phyloP scores from a whole-genome alignment of 1,140 invertebrate species.

The Drosophila arizonae region DNA sequence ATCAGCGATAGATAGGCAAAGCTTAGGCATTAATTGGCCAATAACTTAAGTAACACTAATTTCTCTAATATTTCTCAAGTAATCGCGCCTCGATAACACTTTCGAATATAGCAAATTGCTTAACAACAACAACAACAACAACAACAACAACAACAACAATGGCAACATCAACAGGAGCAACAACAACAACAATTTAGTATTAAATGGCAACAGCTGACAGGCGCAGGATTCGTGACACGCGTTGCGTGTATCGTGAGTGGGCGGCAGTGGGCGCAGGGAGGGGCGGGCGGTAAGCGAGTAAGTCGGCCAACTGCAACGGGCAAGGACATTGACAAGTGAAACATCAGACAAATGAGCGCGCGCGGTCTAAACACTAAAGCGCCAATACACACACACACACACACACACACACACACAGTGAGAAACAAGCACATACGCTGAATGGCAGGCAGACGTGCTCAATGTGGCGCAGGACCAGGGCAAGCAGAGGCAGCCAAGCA shows the following conservation, averaged over 20 bases:
- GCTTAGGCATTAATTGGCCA: too few relatives aligned
- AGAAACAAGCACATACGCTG: slow-evolving; percentile 9
- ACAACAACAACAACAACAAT: neutral
- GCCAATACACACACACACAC: slow-evolving; percentile 14
- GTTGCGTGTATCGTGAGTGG: slow-evolving; percentile 9
- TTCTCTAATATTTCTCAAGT: too few relatives aligned
- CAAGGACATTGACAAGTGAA: slow-evolving; percentile 52
- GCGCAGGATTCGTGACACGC: slow-evolving; percentile 5
- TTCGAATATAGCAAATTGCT: neutral
- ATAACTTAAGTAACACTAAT: too few relatives aligned
- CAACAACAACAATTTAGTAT: slow-evolving; percentile 2
- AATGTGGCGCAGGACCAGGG: slow-evolving; percentile 32
- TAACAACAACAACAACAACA: too few relatives aligned
- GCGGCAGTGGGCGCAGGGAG: neutral
- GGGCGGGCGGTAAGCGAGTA: neutral
- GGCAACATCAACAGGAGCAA: slow-evolving; percentile 1
- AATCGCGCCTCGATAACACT: neutral
- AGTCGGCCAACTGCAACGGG: slow-evolving; percentile 5
- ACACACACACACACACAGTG: slow-evolving; percentile 6
- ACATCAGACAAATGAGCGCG: slow-evolving; percentile 54
- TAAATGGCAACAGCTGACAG: neutral
- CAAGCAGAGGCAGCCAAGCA: slow-evolving; percentile 59
- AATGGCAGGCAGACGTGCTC: slow-evolving; percentile 30
- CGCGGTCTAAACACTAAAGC: slow-evolving; percentile 27
- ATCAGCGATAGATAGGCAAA: too few relatives aligned